phyloP scores from a whole-genome alignment of 2,888 invertebrate genomes.

The Netelia melanura region DNA sequence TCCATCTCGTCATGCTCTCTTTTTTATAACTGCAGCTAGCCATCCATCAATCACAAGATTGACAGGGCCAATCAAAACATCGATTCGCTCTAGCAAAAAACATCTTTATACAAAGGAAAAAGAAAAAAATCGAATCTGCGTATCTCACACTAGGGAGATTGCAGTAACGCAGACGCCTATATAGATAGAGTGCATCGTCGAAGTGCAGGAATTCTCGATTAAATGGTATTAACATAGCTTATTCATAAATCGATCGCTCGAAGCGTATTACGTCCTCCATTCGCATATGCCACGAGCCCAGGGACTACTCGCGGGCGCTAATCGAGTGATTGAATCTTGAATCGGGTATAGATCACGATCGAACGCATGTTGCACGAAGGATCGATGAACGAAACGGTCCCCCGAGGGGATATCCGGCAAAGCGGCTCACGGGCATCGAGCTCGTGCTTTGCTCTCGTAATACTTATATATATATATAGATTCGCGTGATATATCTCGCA shows the following conservation, averaged over 20 bases:
- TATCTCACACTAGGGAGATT: not conserved
- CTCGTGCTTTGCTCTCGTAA: slow-evolving; percentile 34
- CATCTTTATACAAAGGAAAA: slow-evolving; percentile 1
- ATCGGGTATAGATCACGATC: slow-evolving; percentile 44
- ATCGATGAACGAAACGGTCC: slow-evolving; percentile 61
- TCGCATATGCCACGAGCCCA: slow-evolving; percentile 12
- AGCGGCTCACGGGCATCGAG: slow-evolving; percentile 65
- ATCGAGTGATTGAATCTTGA: slow-evolving; percentile 49
- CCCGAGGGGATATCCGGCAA: slow-evolving; percentile 64
- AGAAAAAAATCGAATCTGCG: not conserved
- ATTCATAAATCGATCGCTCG: slow-evolving; percentile 37
- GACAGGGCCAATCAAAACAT: slow-evolving; percentile 54
- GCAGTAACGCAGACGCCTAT: not conserved
- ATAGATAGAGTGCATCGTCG: not conserved
- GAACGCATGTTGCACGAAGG: slow-evolving; percentile 16
- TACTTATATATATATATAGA: not conserved
- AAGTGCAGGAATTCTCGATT: not conserved
- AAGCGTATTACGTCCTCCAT: slow-evolving; percentile 53
- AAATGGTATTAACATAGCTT: slow-evolving; percentile 24
- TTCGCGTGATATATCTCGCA: not conserved
- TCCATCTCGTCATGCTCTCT: slow-evolving; percentile 2
- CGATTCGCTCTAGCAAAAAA: slow-evolving; percentile 13
- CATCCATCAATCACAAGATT: slow-evolving; percentile 51
- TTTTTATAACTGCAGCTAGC: not conserved
- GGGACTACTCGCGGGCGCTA: slow-evolving; percentile 30